Base-by-base conservation (phyloP, 2,888 invertebrate genomes). In the Pyrrhosoma nymphula region DNA sequence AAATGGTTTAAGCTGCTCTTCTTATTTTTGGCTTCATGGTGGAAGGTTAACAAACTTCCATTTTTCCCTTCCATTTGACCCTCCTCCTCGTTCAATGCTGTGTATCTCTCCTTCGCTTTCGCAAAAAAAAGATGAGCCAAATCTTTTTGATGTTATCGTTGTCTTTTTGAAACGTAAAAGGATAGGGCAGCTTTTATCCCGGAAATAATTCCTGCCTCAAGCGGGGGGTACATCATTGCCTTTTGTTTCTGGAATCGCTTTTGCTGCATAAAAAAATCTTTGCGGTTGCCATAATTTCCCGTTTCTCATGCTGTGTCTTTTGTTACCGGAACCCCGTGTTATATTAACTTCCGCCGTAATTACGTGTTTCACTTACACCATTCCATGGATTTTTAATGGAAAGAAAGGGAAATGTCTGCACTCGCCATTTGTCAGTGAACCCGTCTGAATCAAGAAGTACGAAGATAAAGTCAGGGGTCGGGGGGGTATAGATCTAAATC, bases 1-100 rank as follows among this genome's bases (percentile, higher is more conserved):
- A 82, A 82, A 82, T 82, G 82, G 82, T 82, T n/a, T 82, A 69
- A 16, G 16, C 60, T 60, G 18, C 47, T 60, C 20, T 20, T n/a
- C 82, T 82, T 82, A 82, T 82, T 82, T 82, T 82, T 82, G 82
- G 35, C 82, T 35, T 69, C 26, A 69, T 69, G 69, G 82, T 35
- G 30, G 82, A 82, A 82, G 82, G 82, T 26, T 82, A 35, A 82
- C 82, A 82, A 82, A 82, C 82, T 82, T 8, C 82, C 35, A 82
- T 30, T 82, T 56, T 82, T 35, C 82, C 82, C 82, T 82, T 26
- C 82, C 14, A 69, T 16, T 47, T 26, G 82, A 35, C 35, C 35
- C 82, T 35, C 35, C 82, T 35, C 35, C 35, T 18, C 82, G 30
- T 35, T 35, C 30, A 82, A 82, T 82, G 35, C 82, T 35, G 82